Evolutionary conservation across 2,888 invertebrate species (phyloP).

Genomic region (Criorhina ranunculi): DNA sequence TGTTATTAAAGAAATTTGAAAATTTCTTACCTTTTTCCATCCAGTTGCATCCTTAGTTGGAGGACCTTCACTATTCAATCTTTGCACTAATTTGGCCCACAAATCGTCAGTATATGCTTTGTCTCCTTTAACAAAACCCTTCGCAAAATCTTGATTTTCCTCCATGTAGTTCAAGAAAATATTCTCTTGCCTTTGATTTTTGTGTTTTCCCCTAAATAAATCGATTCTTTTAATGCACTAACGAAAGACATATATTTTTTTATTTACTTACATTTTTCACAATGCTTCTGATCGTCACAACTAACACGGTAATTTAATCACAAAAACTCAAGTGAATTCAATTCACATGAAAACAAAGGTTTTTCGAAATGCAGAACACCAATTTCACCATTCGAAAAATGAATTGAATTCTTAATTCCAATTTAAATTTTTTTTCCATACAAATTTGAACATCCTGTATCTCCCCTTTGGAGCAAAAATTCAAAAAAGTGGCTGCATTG

Average conservation of each 20-base stretch:
- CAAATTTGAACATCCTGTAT: no score
- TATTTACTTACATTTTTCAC: no score
- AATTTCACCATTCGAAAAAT: no score
- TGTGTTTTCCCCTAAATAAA: conserved; percentile 4
- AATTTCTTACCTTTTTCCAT: conserved; percentile 1
- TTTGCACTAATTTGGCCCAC: neutral
- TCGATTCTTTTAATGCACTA: neutral
- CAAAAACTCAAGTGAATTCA: no score
- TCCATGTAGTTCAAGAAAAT: neutral
- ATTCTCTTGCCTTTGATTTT: neutral
- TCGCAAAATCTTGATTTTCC: conserved; percentile 1
- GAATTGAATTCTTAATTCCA: no score
- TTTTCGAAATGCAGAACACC: no score
- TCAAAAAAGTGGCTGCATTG: no score
- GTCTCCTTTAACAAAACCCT: neutral
- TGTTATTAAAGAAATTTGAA: neutral
- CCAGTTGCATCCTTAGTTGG: neutral
- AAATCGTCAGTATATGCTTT: neutral
- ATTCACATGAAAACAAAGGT: no score
- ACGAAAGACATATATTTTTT: conserved; percentile 3
- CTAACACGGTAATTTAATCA: no score
- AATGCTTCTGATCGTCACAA: no score
- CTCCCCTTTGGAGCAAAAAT: no score
- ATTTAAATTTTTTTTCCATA: no score
- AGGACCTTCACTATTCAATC: conserved; percentile 2